Conservation (phyloP, 2,797 vertebrate species). For the Paramormyrops hopkinsi region DNA sequence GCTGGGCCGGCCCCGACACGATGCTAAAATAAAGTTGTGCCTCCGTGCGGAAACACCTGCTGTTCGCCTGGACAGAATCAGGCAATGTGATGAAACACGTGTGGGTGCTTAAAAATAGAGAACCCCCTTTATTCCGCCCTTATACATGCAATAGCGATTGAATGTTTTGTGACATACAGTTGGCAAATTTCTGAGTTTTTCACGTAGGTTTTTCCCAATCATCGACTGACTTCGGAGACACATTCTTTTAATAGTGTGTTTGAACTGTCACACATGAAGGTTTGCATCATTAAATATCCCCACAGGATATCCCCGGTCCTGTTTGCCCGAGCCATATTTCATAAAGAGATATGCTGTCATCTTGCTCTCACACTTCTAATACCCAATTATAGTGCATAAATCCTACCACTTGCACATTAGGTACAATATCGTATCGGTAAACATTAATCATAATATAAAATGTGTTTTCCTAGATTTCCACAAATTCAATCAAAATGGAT, state of each 20-base stretch:
- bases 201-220: neutral
- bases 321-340: neutral
- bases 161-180: neutral
- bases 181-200: neutral
- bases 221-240: neutral
- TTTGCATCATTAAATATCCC: conserved; percentile 41
- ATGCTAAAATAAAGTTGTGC: neutral
- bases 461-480: neutral
- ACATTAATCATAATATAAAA: neutral
- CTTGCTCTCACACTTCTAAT: neutral
- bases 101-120: neutral
- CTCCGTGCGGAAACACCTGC: neutral
- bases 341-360: neutral
- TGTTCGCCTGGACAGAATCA: neutral
- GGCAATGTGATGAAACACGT: neutral
- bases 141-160: neutral
- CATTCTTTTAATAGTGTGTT: conserved; percentile 34
- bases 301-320: neutral
- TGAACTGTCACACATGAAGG: conserved; percentile 37
- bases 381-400: neutral
- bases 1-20: neutral
- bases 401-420: neutral
- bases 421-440: neutral
- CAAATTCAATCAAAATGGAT: neutral
- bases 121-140: neutral